These are phyloP conservation scores for Eufriesea mexicana DNA, from an alignment of 1,140 invertebrate species.

Conservation along the genomic window DNA sequence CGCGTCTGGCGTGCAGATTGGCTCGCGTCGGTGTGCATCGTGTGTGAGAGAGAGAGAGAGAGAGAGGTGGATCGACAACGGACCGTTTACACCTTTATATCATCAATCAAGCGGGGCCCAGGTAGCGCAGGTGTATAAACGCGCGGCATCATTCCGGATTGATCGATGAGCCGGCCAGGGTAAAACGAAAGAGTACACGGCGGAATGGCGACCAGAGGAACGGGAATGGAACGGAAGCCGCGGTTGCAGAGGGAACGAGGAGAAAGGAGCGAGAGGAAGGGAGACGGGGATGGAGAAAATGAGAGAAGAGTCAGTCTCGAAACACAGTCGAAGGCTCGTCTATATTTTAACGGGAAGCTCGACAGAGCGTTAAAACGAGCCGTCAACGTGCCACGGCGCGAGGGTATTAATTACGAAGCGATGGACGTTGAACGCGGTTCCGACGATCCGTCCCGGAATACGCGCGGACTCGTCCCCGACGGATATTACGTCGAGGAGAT, in stretches of 20 bases:
- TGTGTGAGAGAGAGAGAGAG: not conserved
- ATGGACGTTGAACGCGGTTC: slow-evolving; percentile 53
- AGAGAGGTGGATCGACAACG: slow-evolving; percentile 49
- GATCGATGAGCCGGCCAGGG: slow-evolving; percentile 66
- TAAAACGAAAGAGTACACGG: slow-evolving; percentile 39
- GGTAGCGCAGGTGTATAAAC: slow-evolving; percentile 71
- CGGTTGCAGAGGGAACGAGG: not conserved
- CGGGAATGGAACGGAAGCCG: slow-evolving; percentile 12
- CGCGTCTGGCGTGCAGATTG: slow-evolving; percentile 57
- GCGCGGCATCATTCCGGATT: slow-evolving; percentile 62
- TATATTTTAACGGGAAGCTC: slow-evolving; percentile 65
- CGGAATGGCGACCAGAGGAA: not conserved
- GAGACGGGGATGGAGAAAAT: slow-evolving; percentile 22
- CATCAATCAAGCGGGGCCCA: slow-evolving; percentile 67
- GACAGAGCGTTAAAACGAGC: slow-evolving; percentile 63
- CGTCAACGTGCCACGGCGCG: slow-evolving; percentile 52
- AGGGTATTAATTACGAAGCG: slow-evolving; percentile 64
- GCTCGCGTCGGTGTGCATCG: slow-evolving; percentile 33
- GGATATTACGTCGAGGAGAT: slow-evolving; percentile 34
- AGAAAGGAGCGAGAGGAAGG: too few relatives aligned
- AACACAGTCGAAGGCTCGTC: slow-evolving; percentile 43
- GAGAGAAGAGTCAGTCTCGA: slow-evolving; percentile 19
- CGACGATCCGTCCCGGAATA: slow-evolving; percentile 35
- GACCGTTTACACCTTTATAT: slow-evolving; percentile 62
- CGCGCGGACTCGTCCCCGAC: slow-evolving; percentile 11